These are phyloP conservation scores for Schrankia costaestrigalis DNA, from an alignment of 2,888 invertebrate species.

Conservation along the genomic window DNA sequence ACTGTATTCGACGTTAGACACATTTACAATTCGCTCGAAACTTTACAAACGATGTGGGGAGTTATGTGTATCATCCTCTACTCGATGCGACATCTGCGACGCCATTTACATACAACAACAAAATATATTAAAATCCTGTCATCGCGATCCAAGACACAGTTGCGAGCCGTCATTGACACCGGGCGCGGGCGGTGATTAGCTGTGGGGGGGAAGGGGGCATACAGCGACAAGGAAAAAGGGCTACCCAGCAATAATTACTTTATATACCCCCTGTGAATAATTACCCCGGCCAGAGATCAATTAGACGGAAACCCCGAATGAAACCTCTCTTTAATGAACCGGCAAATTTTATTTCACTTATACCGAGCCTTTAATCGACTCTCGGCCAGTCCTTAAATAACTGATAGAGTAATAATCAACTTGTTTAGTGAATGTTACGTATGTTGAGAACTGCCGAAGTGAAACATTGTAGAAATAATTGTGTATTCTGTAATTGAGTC, in stretches of 20 bases:
- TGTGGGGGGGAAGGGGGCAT: constrained; percentile 40
- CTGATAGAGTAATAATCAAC: too few relatives aligned
- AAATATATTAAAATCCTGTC: constrained; percentile 80
- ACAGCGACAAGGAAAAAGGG: constrained; percentile 76
- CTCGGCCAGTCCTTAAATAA: constrained; percentile 12
- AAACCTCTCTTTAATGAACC: constrained; percentile 65
- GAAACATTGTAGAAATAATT: constrained; percentile 14
- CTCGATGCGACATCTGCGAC: constrained; percentile 51
- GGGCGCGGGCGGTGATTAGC: constrained; percentile 71
- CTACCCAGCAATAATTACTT: constrained; percentile 77
- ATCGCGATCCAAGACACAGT: constrained; percentile 70
- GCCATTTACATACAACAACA: constrained; percentile 72
- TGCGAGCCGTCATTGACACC: constrained; percentile 75
- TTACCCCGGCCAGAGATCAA: constrained; percentile 74
- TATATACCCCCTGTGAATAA: constrained; percentile 78
- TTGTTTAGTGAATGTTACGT: too few relatives aligned
- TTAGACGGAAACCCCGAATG: constrained; percentile 71
- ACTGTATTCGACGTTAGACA: constrained; percentile 4
- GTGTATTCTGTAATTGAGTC: constrained; percentile 34
- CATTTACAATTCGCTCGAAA: constrained; percentile 10
- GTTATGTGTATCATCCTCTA: constrained; percentile 33
- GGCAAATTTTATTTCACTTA: constrained; percentile 61
- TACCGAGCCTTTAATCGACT: constrained; percentile 30
- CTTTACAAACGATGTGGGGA: constrained; percentile 33
- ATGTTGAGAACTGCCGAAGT: too few relatives aligned